Evolutionary conservation across 2,113 vertebrate genomes (phyloP), one percentile per base, ranked within the genome.

Genomic region (Semnopithecus entellus): DNA sequence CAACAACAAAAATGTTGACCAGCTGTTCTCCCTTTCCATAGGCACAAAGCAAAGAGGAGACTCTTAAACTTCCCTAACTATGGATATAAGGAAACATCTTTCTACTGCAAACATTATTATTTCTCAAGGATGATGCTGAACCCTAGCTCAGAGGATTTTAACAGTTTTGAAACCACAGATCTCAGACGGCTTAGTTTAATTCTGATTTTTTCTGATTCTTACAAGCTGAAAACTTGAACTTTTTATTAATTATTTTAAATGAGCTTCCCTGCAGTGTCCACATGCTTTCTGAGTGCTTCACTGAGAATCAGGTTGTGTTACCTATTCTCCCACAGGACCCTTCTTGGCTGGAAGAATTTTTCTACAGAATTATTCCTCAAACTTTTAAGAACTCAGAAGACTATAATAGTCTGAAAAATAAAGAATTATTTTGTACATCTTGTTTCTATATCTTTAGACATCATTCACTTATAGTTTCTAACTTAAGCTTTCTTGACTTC

Each of bases 161-260:
- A 89, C 94, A 75, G 40, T 35, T 94, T 27, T 91, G 72, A 91
- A 87, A 68, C 18, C 25, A 30, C 66, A 48, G 30, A 35, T 88
- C 50, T 95, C 91, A 27, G 78, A 45, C 25, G n/a, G 43, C 59
- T 79, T 0, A 55, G 43, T 22, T 32, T 3, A 52, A 50, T 45
- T 96, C 93, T 48, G 55, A 93, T 73, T 27, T 75, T 76, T 70
- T 35, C 32, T 73, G 73, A 55, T 27, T 89, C n/a, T 86, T 55
- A 22, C 32, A 57, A 61, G 68, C 6, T 76, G 68, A 81, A 91
- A 66, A 70, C 11, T 18, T 25, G 48, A 18, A 13, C 72, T 91
- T 91, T 73, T 86, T 86, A 95, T 86, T 90, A 35, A 85, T 94
- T 88, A 72, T 80, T 86, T 80, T 79, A 86, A 83, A 91, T 72